Evolutionary conservation across 1,140 invertebrate genomes (phyloP).

Genomic region (Cotesia chilonis): DNA sequence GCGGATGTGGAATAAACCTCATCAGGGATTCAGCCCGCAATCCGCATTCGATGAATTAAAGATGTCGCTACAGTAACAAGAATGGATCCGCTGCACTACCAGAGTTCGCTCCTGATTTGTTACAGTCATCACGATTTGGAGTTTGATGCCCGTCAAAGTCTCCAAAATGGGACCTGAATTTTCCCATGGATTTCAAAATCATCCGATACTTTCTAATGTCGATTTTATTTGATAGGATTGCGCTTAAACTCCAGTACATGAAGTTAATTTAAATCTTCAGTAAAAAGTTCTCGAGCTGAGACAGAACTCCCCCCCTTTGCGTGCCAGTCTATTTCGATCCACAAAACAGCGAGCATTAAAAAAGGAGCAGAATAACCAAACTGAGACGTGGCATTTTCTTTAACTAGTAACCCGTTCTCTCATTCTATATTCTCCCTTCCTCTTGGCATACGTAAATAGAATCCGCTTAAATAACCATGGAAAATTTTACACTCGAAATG

Average conservation of each 20-base stretch:
- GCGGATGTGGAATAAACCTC: conserved; percentile 65
- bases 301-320: neutral
- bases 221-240: too few species aligned
- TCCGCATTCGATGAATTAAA: conserved; percentile 67
- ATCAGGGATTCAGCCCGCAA: conserved; percentile 64
- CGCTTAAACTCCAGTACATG: too few species aligned
- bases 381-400: conserved; percentile 23
- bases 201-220: too few species aligned
- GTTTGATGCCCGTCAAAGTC: too few species aligned
- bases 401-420: conserved; percentile 1
- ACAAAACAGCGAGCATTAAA: conserved; percentile 14
- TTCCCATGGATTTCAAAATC: too few species aligned
- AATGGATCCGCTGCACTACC: conserved; percentile 49
- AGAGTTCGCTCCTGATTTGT: conserved; percentile 13
- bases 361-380: conserved; percentile 24
- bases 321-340: conserved; percentile 26
- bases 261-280: too few species aligned
- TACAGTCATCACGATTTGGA: too few species aligned
- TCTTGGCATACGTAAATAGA: conserved; percentile 24
- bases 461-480: conserved; percentile 14
- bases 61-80: conserved; percentile 65
- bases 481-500: conserved; percentile 12
- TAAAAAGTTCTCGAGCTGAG: neutral
- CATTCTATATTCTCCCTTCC: neutral
- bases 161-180: too few species aligned